A percentile compares a stretch with the other conserved stretches of the same genome.
Evolutionary conservation across 2,888 invertebrate species (phyloP).

Genomic region (Himalopsyche tibetana): DNA sequence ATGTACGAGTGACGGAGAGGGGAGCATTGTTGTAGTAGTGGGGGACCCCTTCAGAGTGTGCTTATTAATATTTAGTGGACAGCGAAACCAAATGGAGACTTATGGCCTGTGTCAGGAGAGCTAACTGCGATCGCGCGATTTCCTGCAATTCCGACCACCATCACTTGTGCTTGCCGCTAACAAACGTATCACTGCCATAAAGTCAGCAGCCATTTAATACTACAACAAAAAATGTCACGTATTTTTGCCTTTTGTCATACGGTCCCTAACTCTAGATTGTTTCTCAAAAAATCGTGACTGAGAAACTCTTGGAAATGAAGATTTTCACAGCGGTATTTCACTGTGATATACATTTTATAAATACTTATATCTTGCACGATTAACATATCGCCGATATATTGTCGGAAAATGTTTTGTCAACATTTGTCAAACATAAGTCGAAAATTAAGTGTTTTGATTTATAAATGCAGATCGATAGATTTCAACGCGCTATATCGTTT

Average conservation of each 20-base stretch:
- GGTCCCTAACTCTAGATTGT: too few species aligned
- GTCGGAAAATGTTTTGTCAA: too few species aligned
- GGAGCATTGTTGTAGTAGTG: background rate
- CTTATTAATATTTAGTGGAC: constrained; percentile 62
- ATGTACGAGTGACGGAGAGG: background rate
- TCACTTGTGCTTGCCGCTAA: constrained; percentile 27
- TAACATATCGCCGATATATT: too few species aligned
- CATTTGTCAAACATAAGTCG: too few species aligned
- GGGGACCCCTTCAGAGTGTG: background rate
- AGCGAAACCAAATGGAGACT: constrained; percentile 57
- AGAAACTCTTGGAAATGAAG: too few species aligned
- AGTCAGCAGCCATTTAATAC: background rate
- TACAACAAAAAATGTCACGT: constrained; percentile 5
- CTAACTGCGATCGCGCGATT: background rate
- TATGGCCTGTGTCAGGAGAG: constrained; percentile 49
- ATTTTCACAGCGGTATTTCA: too few species aligned
- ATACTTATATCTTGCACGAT: too few species aligned
- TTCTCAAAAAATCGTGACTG: too few species aligned
- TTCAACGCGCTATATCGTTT: too few species aligned
- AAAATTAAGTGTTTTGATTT: too few species aligned
- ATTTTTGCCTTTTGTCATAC: background rate
- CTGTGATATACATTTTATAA: too few species aligned
- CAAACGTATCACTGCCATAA: constrained; percentile 13
- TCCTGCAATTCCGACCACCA: background rate
- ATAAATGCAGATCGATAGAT: too few species aligned